Percentiles rank a stretch among this genome's conserved stretches.
Evolutionary conservation across 37 sponge, comb jelly and placozoan genomes (phyloP).

Genomic region (Ephydatia muelleri): DNA sequence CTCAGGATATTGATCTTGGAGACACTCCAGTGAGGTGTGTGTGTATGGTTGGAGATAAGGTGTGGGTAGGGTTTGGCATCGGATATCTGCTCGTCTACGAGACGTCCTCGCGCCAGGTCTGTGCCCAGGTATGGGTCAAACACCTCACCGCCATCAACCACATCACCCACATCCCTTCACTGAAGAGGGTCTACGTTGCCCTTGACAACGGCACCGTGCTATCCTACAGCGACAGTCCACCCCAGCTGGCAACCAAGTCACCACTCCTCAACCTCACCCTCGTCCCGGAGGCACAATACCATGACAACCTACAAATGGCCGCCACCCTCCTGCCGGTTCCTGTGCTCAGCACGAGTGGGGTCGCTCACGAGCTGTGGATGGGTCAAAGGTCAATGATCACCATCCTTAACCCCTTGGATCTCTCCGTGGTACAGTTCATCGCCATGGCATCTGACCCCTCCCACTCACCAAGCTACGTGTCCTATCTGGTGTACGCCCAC

Average conservation of each 20-base stretch:
- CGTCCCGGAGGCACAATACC: slow-evolving; percentile 11
- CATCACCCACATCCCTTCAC: slow-evolving; percentile 40
- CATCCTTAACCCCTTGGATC: slow-evolving; percentile 40
- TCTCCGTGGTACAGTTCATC: slow-evolving; percentile 38
- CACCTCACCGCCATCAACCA: slow-evolving; percentile 32
- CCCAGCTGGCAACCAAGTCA: not conserved
- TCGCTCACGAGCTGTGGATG: slow-evolving; percentile 65
- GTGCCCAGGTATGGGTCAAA: slow-evolving; percentile 54
- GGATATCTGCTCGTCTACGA: slow-evolving; percentile 71
- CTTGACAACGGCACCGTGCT: slow-evolving; percentile 57
- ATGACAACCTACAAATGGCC: slow-evolving; percentile 23
- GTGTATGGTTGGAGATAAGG: slow-evolving; percentile 37
- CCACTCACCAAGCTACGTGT: slow-evolving; percentile 42
- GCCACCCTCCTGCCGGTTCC: slow-evolving; percentile 26
- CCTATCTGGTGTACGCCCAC: slow-evolving; percentile 38
- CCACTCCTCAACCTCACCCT: not conserved
- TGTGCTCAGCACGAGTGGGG: not conserved
- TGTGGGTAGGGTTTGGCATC: slow-evolving; percentile 85
- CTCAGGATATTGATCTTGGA: slow-evolving; percentile 71
- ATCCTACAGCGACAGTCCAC: slow-evolving; percentile 26
- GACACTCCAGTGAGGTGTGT: slow-evolving; percentile 62
- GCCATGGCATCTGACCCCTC: slow-evolving; percentile 38
- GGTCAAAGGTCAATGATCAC: slow-evolving; percentile 65
- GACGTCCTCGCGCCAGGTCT: slow-evolving; percentile 31
- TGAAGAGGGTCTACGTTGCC: slow-evolving; percentile 48